Base-by-base conservation (phyloP, 2,888 invertebrate species). In the Pogonocherus hispidulus region DNA sequence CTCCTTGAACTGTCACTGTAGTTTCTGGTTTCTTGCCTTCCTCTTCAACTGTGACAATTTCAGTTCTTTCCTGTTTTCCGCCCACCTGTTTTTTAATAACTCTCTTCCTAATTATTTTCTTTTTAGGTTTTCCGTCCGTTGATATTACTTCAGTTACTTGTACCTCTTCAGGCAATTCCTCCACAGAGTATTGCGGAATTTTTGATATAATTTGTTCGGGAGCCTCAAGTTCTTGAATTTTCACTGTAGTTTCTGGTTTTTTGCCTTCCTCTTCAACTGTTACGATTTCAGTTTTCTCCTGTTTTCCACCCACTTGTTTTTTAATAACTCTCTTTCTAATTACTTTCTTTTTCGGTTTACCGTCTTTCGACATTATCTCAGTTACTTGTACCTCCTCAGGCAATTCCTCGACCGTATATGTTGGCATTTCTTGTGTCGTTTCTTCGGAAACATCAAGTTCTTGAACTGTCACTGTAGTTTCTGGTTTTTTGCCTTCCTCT, bases 271-370 rank as follows among this genome's bases (percentile, higher is more conserved):
- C 78, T 73, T 84, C 83, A 22, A 86, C 79, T 11, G 87, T 87
- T 0, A 79, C 69, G 27, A 76, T 73, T 62, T 71, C 70, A 4
- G 79, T 78, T 54, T 80, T 81, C 71, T 83, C 82, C 67, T 83
- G 66, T 79, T 71, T 77, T 14, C 59, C 78, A 35, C 77, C 82
- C 59, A 79, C 80, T 16, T 72, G 78, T 70, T 79, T 84, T 81
- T 74, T 81, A 77, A 69, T 80, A 57, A 76, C 83, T 80, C 84
- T 80, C 74, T 87, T 87, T 70, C 86, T 87, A 11, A 88, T 86
- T 1, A 86, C 80, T 66, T 86, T 85, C 5, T 74, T 82, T 80
- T 75, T 77, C 16, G 65, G 44, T 20, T 69, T 63, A 8, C 66
- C 74, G 20, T 70, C 71, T 62, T 81, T 77, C 20, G 78, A 71